Evolutionary conservation across 1,140 invertebrate genomes (phyloP).

Genomic region (Drosophila tsacasi): DNA sequence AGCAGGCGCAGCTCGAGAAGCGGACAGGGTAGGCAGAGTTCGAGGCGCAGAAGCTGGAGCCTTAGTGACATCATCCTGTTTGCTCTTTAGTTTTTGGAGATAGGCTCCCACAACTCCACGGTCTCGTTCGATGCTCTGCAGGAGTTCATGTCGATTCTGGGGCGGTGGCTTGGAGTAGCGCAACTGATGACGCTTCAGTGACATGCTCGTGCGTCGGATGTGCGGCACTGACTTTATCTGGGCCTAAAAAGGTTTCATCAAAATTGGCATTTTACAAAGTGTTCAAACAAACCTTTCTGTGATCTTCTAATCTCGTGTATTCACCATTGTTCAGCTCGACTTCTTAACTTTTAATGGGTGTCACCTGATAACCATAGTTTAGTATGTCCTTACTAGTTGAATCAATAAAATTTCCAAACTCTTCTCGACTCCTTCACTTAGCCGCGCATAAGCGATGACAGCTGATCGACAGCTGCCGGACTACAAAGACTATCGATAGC

Average conservation of each 20-base stretch:
- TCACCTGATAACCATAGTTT: not conserved
- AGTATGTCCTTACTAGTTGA: too few relatives aligned
- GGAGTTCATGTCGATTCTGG: slow-evolving; percentile 39
- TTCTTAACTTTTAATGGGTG: not conserved
- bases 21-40: not conserved
- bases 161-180: slow-evolving; percentile 10
- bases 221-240: not conserved
- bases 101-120: slow-evolving; percentile 39
- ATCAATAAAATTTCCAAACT: not conserved
- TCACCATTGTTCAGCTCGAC: not conserved
- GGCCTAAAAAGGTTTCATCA: not conserved
- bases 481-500: not conserved
- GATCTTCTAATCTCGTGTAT: not conserved
- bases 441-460: slow-evolving; percentile 15
- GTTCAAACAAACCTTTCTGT: not conserved
- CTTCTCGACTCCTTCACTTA: not conserved
- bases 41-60: not conserved
- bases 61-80: not conserved
- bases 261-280: too few relatives aligned
- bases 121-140: slow-evolving; percentile 42
- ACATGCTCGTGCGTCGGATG: slow-evolving; percentile 2
- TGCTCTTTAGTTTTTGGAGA: slow-evolving; percentile 20
- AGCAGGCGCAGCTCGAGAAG: not conserved
- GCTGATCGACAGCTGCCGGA: not conserved
- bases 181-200: not conserved